phyloP scores from a whole-genome alignment of 92 coral and sea anemone species.

The Phenganax subtilis region DNA sequence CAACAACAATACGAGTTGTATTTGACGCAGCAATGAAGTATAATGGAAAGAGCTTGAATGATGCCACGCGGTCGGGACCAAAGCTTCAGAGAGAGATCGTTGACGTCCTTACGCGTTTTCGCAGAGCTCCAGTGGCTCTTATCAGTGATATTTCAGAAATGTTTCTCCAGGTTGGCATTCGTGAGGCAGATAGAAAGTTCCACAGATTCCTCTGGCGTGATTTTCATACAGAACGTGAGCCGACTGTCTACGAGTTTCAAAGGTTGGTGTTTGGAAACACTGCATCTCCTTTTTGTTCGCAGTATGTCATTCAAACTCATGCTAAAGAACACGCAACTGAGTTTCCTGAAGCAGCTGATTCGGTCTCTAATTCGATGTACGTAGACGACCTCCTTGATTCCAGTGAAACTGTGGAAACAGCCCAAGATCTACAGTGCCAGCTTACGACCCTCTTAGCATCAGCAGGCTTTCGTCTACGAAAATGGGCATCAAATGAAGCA shows the following conservation, averaged over 20 bases:
- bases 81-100: slow-evolving; percentile 44
- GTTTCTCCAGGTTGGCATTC: slow-evolving; percentile 51
- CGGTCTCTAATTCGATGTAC: slow-evolving; percentile 35
- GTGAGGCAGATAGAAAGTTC: slow-evolving; percentile 47
- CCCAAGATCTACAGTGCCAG: slow-evolving; percentile 16
- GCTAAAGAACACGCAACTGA: slow-evolving; percentile 28
- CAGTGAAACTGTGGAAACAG: slow-evolving; percentile 33
- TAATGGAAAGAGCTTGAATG: slow-evolving; percentile 44
- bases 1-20: slow-evolving; percentile 42
- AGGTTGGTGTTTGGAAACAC: slow-evolving; percentile 47
- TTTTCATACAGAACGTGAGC: not conserved
- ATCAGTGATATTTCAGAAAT: slow-evolving; percentile 49
- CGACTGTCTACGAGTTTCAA: slow-evolving; percentile 30
- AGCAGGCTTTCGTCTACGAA: slow-evolving; percentile 45
- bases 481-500: slow-evolving; percentile 40
- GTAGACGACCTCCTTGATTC: slow-evolving; percentile 49
- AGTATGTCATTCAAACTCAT: slow-evolving; percentile 47
- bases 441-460: slow-evolving; percentile 33
- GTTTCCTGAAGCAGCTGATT: slow-evolving; percentile 43
- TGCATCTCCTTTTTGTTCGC: slow-evolving; percentile 51
- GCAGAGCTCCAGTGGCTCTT: slow-evolving; percentile 49
- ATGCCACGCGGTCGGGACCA: slow-evolving; percentile 43
- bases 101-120: slow-evolving; percentile 40
- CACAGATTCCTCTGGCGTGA: slow-evolving; percentile 60
- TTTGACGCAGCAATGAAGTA: slow-evolving; percentile 46